Conservation (phyloP, 2,113 vertebrate genomes). For the Silurus meridionalis region DNA sequence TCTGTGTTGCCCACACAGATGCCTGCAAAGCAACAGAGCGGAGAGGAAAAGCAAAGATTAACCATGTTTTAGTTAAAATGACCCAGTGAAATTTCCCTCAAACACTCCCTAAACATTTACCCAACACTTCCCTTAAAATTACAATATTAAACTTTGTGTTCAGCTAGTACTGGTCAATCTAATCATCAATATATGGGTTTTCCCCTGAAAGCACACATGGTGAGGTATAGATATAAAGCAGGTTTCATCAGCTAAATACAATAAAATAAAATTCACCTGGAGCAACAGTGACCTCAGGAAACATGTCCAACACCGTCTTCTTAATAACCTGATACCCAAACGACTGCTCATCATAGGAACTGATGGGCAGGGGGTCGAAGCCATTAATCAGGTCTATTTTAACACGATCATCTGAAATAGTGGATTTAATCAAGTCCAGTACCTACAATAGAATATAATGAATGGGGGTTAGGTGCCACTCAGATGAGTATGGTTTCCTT, state of each 20-base stretch:
- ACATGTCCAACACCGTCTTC: conserved; percentile 81
- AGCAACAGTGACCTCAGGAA: conserved; percentile 80
- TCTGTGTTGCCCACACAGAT: conserved; percentile 87
- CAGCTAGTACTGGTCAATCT: background rate
- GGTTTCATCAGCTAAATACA: background rate
- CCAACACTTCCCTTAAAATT: too few relatives aligned
- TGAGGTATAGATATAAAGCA: conserved; percentile 6
- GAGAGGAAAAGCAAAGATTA: background rate
- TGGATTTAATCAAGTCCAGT: conserved; percentile 74
- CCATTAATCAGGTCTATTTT: conserved; percentile 76
- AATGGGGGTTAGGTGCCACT: too few relatives aligned
- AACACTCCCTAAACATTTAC: too few relatives aligned
- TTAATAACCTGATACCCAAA: conserved; percentile 87
- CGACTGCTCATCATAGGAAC: conserved; percentile 77
- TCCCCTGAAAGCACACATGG: background rate
- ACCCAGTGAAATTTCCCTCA: background rate
- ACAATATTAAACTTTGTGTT: background rate
- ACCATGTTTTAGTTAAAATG: background rate
- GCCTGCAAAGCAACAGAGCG: conserved; percentile 66
- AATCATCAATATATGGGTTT: background rate
- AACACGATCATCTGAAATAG: conserved; percentile 81
- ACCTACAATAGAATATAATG: conserved; percentile 69
- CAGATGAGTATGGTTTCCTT: too few relatives aligned
- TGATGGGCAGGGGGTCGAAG: conserved; percentile 84
- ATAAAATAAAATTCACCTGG: conserved; percentile 70